These are phyloP conservation scores for Drosophila anceps DNA, from an alignment of 2,888 invertebrate species.

Conservation along the genomic window DNA sequence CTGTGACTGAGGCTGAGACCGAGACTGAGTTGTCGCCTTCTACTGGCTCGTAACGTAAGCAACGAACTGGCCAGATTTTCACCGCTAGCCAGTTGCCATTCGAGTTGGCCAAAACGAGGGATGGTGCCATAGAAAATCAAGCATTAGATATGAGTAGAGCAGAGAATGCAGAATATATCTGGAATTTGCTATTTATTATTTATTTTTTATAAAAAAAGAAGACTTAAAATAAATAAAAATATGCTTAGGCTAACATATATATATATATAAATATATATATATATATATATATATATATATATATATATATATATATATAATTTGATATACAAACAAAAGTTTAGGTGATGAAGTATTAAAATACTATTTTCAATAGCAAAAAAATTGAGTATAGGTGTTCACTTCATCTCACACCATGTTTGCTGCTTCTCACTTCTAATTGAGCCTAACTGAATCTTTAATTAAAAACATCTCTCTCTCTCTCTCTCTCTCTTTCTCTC, in stretches of 20 bases:
- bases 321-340: too few relatives aligned
- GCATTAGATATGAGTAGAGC: conserved; percentile 10
- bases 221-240: too few relatives aligned
- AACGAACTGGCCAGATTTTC: conserved; percentile 60
- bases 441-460: background rate
- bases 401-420: background rate
- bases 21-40: conserved; percentile 16
- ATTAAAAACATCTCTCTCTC: background rate
- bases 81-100: conserved; percentile 34
- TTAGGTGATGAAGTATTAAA: too few relatives aligned
- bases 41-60: conserved; percentile 43
- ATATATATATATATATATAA: too few relatives aligned
- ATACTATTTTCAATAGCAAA: background rate
- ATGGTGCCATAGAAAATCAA: conserved; percentile 10
- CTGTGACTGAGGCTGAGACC: background rate
- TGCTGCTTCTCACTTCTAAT: background rate
- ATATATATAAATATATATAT: too few relatives aligned
- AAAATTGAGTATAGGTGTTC: too few relatives aligned
- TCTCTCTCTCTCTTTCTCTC: background rate
- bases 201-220: too few relatives aligned
- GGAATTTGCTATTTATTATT: background rate
- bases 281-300: too few relatives aligned
- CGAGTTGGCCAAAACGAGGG: conserved; percentile 26
- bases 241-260: too few relatives aligned
- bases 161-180: background rate